Evolutionary conservation across 1,140 invertebrate species (phyloP).

Genomic region (Sinonovacula constricta): DNA sequence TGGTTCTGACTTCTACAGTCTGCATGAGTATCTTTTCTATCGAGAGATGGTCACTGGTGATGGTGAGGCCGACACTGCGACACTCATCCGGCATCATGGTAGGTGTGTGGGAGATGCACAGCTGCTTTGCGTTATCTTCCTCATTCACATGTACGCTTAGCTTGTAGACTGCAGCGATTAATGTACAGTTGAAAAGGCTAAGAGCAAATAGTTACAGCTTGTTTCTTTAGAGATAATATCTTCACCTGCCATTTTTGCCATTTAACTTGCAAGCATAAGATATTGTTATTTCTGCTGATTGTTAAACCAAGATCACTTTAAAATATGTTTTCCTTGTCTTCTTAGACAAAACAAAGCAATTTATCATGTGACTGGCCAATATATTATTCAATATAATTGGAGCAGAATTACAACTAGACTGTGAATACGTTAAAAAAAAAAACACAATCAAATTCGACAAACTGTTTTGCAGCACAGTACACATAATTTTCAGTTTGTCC

Average conservation of each 20-base stretch:
- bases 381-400: no score
- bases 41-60: constrained; percentile 90
- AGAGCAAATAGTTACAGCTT: no score
- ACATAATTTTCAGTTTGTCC: no score
- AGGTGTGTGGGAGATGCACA: constrained; percentile 93
- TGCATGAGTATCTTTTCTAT: constrained; percentile 98
- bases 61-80: constrained; percentile 76
- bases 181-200: background rate
- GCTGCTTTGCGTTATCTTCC: constrained; percentile 87
- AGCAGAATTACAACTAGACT: no score
- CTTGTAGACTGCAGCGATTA: constrained; percentile 82
- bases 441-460: no score
- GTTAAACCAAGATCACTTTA: background rate
- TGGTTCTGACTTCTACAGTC: constrained; percentile 95
- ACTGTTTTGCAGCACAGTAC: no score
- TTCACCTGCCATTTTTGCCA: background rate
- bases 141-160: constrained; percentile 93
- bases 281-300: no score
- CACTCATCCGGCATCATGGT: constrained; percentile 86
- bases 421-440: no score
- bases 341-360: no score
- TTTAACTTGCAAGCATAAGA: background rate
- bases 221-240: no score
- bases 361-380: no score
- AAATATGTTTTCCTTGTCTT: no score